Base-by-base conservation (phyloP, 2,113 vertebrate species). In the Kryptolebias marmoratus region DNA sequence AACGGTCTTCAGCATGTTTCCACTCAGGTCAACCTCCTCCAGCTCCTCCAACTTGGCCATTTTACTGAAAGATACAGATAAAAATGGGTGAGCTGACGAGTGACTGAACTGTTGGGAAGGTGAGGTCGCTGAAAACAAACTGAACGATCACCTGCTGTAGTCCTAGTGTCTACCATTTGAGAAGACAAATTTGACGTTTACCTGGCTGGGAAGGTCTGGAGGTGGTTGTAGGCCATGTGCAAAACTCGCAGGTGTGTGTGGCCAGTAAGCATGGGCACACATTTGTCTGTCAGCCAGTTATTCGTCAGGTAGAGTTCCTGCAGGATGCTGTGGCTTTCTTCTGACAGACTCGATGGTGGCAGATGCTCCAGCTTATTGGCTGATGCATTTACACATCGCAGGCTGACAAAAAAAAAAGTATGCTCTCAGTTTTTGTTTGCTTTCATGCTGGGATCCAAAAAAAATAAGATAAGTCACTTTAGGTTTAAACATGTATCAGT, bases 41-140 rank as follows among this genome's bases (percentile, higher is more conserved):
- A 99, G 92, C 77, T 99, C 96, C 86, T 99, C 98, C 91, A 99
- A 80, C 88, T 98, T 98, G 59, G 97, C 97, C 98, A 99, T 98
- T 98, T 99, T 99, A 94, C 98, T 99, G 75, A 60, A n/a, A 63
- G 32, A 18, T 14, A 5, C 58, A 4, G 22, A 50, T 48, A 50
- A 11, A 22, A 62, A 22, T 4, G 5, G 13, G 12, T 50, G 11
- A 53, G 48, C 22, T 59, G 36, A 59, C 31, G 15, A 53, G 39
- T 22, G 57, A 58, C 9, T 15, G 16, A 36, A 36, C 13, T 42
- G 39, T 42, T 42, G 5, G 39, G 10, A 1, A 42, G 39, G 5
- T 10, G 39, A 42, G 39, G 8, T 9, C 10, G 39, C 39, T 10
- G 22, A 22, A 22, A 22, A 22, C 22, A 22, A 22, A 22, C 22